A percentile compares a stretch with the other conserved stretches of the same genome.
phyloP scores from a whole-genome alignment of 1,140 invertebrate genomes.

The Tetranychus cinnabarinus region DNA sequence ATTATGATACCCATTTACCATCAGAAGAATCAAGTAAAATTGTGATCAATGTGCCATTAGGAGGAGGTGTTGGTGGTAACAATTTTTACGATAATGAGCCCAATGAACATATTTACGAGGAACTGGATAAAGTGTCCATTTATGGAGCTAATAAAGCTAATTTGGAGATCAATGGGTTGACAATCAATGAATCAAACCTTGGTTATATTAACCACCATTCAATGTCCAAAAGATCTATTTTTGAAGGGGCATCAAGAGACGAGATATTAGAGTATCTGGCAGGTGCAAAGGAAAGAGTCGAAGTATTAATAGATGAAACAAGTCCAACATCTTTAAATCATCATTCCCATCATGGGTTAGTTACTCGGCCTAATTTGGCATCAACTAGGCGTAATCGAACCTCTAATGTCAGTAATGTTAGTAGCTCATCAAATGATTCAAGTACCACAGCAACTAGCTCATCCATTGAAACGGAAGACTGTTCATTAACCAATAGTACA shows the following conservation, averaged over 20 bases:
- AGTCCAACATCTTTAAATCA: neutral
- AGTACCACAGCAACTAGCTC: slow-evolving; percentile 8
- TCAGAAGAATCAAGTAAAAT: neutral
- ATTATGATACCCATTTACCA: neutral
- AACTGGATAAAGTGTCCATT: neutral
- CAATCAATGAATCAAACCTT: neutral
- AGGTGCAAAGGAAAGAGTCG: slow-evolving; percentile 44
- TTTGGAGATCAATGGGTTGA: neutral
- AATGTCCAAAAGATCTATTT: slow-evolving; percentile 33
- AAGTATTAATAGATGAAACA: slow-evolving; percentile 10
- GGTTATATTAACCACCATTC: neutral
- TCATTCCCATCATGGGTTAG: slow-evolving; percentile 1
- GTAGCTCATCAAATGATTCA: slow-evolving; percentile 17
- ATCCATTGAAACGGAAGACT: slow-evolving; percentile 1
- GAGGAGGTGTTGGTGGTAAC: neutral
- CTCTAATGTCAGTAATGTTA: slow-evolving; percentile 19
- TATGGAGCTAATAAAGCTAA: slow-evolving; percentile 3
- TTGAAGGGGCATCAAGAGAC: slow-evolving; percentile 59
- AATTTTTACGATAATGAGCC: neutral
- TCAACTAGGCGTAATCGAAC: slow-evolving; percentile 19
- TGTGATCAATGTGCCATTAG: neutral
- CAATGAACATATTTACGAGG: slow-evolving; percentile 8
- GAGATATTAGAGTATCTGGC: slow-evolving; percentile 67
- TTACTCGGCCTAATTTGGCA: neutral
- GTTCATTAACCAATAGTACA: slow-evolving; percentile 7